Conservation (phyloP, 2,888 invertebrate species). For the Danaus chrysippus region DNA sequence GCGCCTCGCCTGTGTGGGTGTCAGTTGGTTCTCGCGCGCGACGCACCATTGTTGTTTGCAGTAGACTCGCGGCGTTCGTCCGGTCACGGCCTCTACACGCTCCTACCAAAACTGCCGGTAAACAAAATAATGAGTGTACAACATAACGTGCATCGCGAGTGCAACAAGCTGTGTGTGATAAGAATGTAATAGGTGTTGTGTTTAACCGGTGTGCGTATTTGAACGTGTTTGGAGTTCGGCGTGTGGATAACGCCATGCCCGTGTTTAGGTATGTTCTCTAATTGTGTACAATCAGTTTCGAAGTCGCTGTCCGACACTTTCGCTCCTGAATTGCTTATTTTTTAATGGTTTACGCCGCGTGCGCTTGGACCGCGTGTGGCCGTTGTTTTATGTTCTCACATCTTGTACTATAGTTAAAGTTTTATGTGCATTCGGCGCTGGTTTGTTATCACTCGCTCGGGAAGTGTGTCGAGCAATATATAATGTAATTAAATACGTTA, state of each 20-base stretch:
- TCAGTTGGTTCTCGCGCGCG: conserved; percentile 64
- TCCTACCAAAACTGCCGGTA: conserved; percentile 62
- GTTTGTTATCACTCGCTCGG: conserved; percentile 61
- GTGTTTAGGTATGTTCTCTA: conserved; percentile 76
- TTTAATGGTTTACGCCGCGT: conserved; percentile 15
- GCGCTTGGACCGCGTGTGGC: conserved; percentile 16
- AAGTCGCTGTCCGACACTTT: conserved; percentile 60
- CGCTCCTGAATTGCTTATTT: conserved; percentile 18
- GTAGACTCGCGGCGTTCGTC: conserved; percentile 65
- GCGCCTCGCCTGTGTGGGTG: conserved; percentile 49
- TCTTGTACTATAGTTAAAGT: conserved; percentile 48
- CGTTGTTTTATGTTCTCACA: conserved; percentile 33
- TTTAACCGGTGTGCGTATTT: conserved; percentile 62
- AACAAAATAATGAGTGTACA: conserved; percentile 76
- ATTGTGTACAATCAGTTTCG: conserved; percentile 71
- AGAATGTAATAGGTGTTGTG: conserved; percentile 74
- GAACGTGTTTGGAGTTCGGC: conserved; percentile 68
- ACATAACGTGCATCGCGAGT: conserved; percentile 71
- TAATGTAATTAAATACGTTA: conserved; percentile 72
- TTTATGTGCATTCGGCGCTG: conserved; percentile 58
- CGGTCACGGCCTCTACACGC: conserved; percentile 51
- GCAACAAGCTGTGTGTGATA: conserved; percentile 76
- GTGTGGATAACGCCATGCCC: conserved; percentile 70
- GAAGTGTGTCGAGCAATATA: conserved; percentile 73
- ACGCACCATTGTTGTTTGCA: conserved; percentile 69